Base-by-base conservation (phyloP, 2,113 vertebrate species). In the Cairina moschata region DNA sequence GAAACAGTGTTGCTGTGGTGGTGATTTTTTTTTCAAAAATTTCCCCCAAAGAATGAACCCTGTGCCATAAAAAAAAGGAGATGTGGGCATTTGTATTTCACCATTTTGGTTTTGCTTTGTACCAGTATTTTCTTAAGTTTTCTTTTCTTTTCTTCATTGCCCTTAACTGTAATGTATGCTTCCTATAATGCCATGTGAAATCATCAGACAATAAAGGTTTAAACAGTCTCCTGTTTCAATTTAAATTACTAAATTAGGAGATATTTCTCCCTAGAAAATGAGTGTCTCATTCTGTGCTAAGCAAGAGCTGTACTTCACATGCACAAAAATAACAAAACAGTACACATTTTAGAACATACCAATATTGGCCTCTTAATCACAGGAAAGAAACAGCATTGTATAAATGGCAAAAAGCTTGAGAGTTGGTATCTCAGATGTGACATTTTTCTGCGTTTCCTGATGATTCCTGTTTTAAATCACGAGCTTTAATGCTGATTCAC, bases 361-460 rank as follows among this genome's bases (percentile, higher is more conserved):
- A 44, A 55, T 77, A 82, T 36, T 88, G 52, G 54, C 31, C 25
- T 82, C 40, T 77, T 91, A 84, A 91, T 84, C 73, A 73, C 86
- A 94, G 81, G 88, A 92, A 93, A 94, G 31, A 58, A 92, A 60
- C 17, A 84, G 26, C 29, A 38, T 12, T 90, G 40, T 76, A 63
- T 9, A 85, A 90, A 90, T 12, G 60, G 88, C 76, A 93, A 60
- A 23, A 15, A 71, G 62, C 20, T 75, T 58, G 66, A 60, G 34
- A 48, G 36, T 72, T 88, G 56, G 38, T 84, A 72, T 82, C 58
- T 86, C 40, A 94, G 67, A 75, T 71, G 52, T 4, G 79, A 77
- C 46, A n/a, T 74, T 84, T 77, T 90, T 92, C 46, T 84, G 36
- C 34, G 77, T 90, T 96, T 95, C 91, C 80, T 87, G 71, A 60